Evolutionary conservation across 1,140 invertebrate species (phyloP), one percentile per base, ranked within the genome.

Genomic region (Drosophila busckii): DNA sequence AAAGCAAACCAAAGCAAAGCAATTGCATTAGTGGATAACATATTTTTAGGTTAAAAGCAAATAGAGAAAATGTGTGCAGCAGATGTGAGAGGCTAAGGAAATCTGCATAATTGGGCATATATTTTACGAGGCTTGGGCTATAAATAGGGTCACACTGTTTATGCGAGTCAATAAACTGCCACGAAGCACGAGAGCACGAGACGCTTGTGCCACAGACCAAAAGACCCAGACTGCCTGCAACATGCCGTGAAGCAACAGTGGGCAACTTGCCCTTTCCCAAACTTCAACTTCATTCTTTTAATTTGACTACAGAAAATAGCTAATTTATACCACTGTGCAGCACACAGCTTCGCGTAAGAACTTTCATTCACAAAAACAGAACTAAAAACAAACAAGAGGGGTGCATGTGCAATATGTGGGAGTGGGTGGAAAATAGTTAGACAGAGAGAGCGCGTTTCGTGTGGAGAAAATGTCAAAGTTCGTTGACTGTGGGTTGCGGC

Each of bases 91-190:
- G 16, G 44, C 29, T 44, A 20, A 35, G 44, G 59, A 61, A 82
- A 80, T 82, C 75, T 80, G 75, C 73, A 80, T 80, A 80, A 80
- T 80, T 80, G 73, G 73, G 28, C 70, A 75, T 75, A 69, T 40
- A 75, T 65, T 58, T 70, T 76, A 31, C 44, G 59, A 65, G 54
- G 66, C 46, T 45, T 59, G 50, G 10, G 61, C 73, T 82, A 80
- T 82, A 80, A 80, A 80, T 80, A 80, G 73, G 75, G 59, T 73
- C 58, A 54, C 64, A 82, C 68, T 38, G 35, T 62, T 69, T 67
- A 70, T 41, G 54, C 62, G 46, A 80, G 73, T 80, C 73, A 80
- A 80, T 80, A 80, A 80, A 80, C 73, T 76, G 70, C 59, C 42
- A n/a, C 19, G 37, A 25, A 12, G 20, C 42, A 49, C 31, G 58